Evolutionary conservation across 1,140 invertebrate genomes (phyloP).

Genomic region (Procambarus virginalis): DNA sequence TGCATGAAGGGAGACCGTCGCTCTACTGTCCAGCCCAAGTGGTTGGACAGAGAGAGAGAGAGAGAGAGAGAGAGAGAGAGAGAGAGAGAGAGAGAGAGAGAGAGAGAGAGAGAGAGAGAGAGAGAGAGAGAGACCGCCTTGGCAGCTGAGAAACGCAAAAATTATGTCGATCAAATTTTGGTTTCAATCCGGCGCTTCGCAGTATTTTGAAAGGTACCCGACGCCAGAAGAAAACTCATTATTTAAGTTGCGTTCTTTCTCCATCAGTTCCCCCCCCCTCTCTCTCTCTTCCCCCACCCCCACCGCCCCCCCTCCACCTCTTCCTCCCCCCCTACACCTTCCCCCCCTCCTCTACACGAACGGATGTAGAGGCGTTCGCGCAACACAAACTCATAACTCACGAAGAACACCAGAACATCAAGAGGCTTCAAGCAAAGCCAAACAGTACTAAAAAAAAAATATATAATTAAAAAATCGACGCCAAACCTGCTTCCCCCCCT

Average conservation of each 20-base stretch:
- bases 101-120: background rate
- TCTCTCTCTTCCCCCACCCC: too few relatives aligned
- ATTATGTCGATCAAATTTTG: conserved; percentile 26
- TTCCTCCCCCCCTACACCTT: too few relatives aligned
- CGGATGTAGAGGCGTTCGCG: background rate
- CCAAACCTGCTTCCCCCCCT: too few relatives aligned
- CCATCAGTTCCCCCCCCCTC: too few relatives aligned
- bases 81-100: conserved; percentile 32
- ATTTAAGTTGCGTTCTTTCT: background rate
- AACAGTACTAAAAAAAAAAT: too few relatives aligned
- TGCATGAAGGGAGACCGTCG: too few relatives aligned
- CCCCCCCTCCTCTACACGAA: background rate
- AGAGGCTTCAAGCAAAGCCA: too few relatives aligned
- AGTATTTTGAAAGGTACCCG: conserved; percentile 1
- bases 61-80: conserved; percentile 24
- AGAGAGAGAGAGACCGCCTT: background rate
- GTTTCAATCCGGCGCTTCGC: conserved; percentile 22
- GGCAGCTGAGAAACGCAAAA: background rate
- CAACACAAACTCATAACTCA: too few relatives aligned
- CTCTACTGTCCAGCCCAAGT: too few relatives aligned
- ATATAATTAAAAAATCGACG: too few relatives aligned
- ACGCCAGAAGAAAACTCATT: background rate
- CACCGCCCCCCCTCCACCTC: too few relatives aligned
- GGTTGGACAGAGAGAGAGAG: background rate
- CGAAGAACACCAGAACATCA: too few relatives aligned